Base-by-base conservation (phyloP, 2,113 vertebrate genomes). In the Antigone vipio region DNA sequence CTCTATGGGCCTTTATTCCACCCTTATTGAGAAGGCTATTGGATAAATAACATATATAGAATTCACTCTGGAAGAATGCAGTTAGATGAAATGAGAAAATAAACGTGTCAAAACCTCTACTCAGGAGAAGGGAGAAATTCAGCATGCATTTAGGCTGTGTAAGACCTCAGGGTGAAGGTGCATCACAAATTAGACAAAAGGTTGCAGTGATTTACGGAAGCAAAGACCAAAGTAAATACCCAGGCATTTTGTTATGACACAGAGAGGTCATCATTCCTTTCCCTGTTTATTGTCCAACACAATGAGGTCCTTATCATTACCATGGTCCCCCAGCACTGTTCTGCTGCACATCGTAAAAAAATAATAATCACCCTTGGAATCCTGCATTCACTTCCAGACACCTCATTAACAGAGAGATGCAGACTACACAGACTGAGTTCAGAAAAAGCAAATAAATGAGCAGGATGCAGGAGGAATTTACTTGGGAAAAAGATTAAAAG, bases 121-220 rank as follows among this genome's bases (percentile, higher is more conserved):
- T 83, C n/a, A 52, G 49, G 18, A 72, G n/a, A 74, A 81, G 19
- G 17, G 80, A 75, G 27, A 60, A 83, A 96, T 93, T 83, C 75
- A 91, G 38, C 50, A 67, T 2, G 9, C 23, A 49, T 88, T 88
- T 79, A 56, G 27, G 38, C 59, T 81, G 26, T 35, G 4, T 58
- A 66, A 63, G 85, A 93, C 85, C 95, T 77, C 4, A 0, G 44
- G 92, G 90, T 91, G 76, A 97, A 91, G 56, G 88, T 81, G 72
- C 82, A 93, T 24, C 3, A 6, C 85, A 93, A 86, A 94, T 90
- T 44, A 92, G 88, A 94, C 59, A 91, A 88, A 92, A 92, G 52
- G 85, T 86, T 95, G 79, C 85, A 68, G 38, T 55, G 40, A 91
- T 88, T 85, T 90, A 88, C 29, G 1, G 75, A 92, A 91, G 47